Evolutionary conservation across 2,113 vertebrate genomes (phyloP).

Genomic region (Bungarus multicinctus): DNA sequence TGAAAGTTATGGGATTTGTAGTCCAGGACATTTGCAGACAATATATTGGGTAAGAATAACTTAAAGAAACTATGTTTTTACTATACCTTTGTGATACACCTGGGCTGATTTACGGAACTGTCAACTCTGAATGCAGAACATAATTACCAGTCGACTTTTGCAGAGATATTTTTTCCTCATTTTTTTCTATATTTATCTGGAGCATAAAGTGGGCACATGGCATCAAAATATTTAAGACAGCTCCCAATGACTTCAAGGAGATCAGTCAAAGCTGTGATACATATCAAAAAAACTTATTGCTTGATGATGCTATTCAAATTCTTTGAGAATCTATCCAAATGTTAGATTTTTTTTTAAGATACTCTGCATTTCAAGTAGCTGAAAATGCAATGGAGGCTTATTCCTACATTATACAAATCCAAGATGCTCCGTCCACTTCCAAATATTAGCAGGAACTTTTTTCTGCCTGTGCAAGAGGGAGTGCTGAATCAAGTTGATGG

Average conservation of each 20-base stretch:
- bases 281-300: background rate
- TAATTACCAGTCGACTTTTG: background rate
- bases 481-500: slow-evolving; percentile 59
- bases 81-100: background rate
- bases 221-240: background rate
- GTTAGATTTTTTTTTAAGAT: slow-evolving; percentile 23
- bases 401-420: slow-evolving; percentile 41
- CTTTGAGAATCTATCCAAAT: slow-evolving; percentile 39
- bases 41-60: background rate
- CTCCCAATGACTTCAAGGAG: background rate
- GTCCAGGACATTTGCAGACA: background rate
- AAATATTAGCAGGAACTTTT: slow-evolving; percentile 55
- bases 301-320: background rate
- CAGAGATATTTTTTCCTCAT: background rate
- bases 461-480: slow-evolving; percentile 49
- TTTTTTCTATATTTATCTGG: background rate
- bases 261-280: slow-evolving; percentile 15
- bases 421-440: slow-evolving; percentile 45
- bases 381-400: slow-evolving; percentile 19
- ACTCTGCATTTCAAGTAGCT: slow-evolving; percentile 55
- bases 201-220: background rate
- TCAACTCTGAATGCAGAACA: background rate
- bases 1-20: background rate
- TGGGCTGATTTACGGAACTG: background rate
- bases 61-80: background rate